Percentiles rank a stretch among this genome's conserved stretches.
Conservation (phyloP, 2,888 invertebrate genomes). For the Platypus cylindrus region DNA sequence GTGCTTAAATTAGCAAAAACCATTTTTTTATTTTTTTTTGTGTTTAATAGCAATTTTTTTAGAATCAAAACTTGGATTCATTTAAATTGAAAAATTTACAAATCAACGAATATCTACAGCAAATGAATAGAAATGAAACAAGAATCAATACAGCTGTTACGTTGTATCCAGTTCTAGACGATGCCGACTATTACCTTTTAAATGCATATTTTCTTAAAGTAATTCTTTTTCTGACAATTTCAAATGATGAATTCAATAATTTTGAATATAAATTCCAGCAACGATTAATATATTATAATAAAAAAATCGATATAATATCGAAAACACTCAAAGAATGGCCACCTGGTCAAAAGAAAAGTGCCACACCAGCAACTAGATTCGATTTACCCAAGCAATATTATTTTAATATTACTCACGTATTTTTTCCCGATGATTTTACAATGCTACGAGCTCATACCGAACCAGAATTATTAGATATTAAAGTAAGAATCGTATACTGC, state of each 20-base stretch:
- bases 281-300: constrained; percentile 23
- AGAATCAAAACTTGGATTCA: constrained; percentile 33
- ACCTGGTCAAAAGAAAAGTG: constrained; percentile 52
- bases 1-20: not conserved
- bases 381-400: constrained; percentile 79
- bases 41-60: too few relatives aligned
- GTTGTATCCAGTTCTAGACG: constrained; percentile 49
- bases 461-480: constrained; percentile 56
- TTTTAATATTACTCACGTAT: constrained; percentile 73
- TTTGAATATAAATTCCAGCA: constrained; percentile 20
- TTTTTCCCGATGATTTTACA: constrained; percentile 67
- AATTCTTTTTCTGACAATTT: too few relatives aligned
- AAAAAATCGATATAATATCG: constrained; percentile 24
- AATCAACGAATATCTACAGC: constrained; percentile 32
- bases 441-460: constrained; percentile 52
- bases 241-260: too few relatives aligned
- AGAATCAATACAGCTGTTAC: constrained; percentile 47
- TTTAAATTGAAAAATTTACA: constrained; percentile 37
- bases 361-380: constrained; percentile 58
- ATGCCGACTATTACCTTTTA: constrained; percentile 52
- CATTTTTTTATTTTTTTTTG: constrained; percentile 1
- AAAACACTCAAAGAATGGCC: constrained; percentile 49
- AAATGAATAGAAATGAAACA: constrained; percentile 30
- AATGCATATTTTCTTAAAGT: constrained; percentile 62
- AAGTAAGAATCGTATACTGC: constrained; percentile 29